Evolutionary conservation across 2,113 vertebrate species (phyloP).

Genomic region (Sapayoa aenigma): DNA sequence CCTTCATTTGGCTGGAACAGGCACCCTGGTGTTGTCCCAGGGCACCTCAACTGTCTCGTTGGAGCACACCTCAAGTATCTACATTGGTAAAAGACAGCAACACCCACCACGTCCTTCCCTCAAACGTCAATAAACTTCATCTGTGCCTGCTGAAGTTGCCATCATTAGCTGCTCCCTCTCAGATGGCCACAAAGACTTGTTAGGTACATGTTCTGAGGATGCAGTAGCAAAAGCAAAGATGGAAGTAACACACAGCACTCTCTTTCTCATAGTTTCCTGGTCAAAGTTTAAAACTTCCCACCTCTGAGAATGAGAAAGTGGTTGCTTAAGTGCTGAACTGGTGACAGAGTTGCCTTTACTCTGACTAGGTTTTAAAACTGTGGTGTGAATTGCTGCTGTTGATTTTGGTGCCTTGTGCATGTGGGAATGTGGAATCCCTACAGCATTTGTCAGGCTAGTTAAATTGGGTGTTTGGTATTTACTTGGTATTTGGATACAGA

Average conservation of each 20-base stretch:
- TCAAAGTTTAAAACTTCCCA: not conserved
- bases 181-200: not conserved
- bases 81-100: not conserved
- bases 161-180: not conserved
- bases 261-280: not conserved
- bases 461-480: not conserved
- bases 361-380: not conserved
- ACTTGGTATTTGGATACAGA: not conserved
- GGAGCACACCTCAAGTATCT: not conserved
- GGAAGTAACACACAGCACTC: not conserved
- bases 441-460: not conserved
- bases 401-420: fast-evolving
- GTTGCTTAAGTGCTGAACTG: not conserved
- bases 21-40: not conserved
- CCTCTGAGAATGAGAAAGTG: not conserved
- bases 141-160: not conserved
- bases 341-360: not conserved
- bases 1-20: not conserved
- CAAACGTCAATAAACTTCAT: not conserved
- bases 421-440: fast-evolving
- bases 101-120: not conserved
- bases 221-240: not conserved
- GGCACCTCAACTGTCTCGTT: not conserved
- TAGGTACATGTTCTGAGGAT: not conserved
- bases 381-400: not conserved